Percentiles rank a stretch among this genome's conserved stretches.
These are phyloP conservation scores for Gila robusta DNA, from an alignment of 2,797 vertebrate genomes.

Conservation along the genomic window DNA sequence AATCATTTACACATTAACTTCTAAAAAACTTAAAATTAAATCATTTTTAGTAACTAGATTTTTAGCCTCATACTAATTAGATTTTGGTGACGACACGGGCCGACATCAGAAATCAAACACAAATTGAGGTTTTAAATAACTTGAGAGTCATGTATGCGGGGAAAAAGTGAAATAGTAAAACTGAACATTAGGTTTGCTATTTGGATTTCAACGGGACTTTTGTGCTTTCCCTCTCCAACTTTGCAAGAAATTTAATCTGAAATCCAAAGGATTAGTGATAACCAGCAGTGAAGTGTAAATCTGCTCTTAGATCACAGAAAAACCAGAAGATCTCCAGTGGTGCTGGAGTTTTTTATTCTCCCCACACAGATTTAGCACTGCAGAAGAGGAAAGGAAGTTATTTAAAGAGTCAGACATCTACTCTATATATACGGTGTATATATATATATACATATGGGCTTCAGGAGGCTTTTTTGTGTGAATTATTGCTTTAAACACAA, in stretches of 20 bases:
- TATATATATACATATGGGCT: not conserved
- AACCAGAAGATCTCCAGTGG: not conserved
- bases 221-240: conserved; percentile 12
- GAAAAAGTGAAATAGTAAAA: not conserved
- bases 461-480: not conserved
- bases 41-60: not conserved
- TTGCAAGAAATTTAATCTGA: conserved; percentile 17
- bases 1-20: not conserved
- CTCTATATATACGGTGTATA: too few relatives aligned
- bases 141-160: not conserved
- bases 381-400: not conserved
- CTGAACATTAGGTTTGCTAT: not conserved
- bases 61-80: not conserved
- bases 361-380: conserved; percentile 3
- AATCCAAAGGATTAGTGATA: conserved; percentile 20
- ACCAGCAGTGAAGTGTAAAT: conserved; percentile 20
- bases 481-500: not conserved
- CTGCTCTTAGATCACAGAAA: conserved; percentile 18
- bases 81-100: not conserved
- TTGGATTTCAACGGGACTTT: conserved; percentile 12
- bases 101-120: not conserved
- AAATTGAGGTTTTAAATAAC: not conserved
- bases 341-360: not conserved
- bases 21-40: not conserved
- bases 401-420: too few relatives aligned